These are phyloP conservation scores for Halcyon malimbica DNA, from an alignment of 2,113 vertebrate genomes.

Conservation along the genomic window DNA sequence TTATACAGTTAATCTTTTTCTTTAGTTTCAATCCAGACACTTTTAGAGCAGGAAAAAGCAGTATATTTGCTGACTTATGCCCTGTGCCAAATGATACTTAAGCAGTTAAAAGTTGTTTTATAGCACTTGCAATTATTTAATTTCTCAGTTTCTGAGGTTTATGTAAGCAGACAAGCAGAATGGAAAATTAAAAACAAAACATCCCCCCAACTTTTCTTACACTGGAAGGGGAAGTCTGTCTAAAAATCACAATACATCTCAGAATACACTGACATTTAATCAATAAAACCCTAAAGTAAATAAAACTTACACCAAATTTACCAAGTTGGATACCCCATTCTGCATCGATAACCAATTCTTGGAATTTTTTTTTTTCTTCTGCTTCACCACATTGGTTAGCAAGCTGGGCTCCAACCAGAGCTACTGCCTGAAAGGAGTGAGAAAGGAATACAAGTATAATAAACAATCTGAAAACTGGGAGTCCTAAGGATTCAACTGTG, in stretches of 20 bases:
- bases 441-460: neutral
- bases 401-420: constrained; percentile 85
- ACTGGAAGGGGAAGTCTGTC: neutral
- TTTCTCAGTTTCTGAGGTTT: neutral
- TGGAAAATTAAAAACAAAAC: neutral
- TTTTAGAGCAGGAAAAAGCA: neutral
- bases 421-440: constrained; percentile 81
- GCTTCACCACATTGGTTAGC: constrained; percentile 78
- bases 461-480: neutral
- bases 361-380: constrained; percentile 82
- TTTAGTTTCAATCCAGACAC: neutral
- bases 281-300: neutral
- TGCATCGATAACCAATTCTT: constrained; percentile 85
- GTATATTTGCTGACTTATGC: neutral
- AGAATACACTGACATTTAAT: neutral
- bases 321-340: constrained; percentile 90
- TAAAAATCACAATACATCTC: neutral
- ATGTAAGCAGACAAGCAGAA: neutral
- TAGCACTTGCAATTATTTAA: neutral
- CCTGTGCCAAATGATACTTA: neutral
- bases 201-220: neutral
- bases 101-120: neutral
- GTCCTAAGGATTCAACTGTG: neutral
- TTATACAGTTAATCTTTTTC: neutral
- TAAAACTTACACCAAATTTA: constrained; percentile 83